Evolutionary conservation across 23 tunicate genomes (phyloP), one percentile per base, ranked within the genome.

Genomic region (Trididemnum miniatum): DNA sequence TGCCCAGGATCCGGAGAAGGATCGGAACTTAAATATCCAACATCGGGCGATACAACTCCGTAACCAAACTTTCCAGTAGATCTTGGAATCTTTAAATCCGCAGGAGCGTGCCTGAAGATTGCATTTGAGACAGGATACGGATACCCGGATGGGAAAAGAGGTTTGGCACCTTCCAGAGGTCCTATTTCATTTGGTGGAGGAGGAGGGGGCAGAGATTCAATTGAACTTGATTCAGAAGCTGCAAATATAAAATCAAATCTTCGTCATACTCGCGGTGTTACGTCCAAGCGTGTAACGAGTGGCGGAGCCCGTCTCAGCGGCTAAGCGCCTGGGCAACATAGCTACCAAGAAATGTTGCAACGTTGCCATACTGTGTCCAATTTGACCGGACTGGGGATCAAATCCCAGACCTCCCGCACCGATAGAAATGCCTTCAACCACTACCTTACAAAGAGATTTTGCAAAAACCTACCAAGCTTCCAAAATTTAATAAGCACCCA

Each of bases 141-240:
- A 34, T 69, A 31, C 63, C 64, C 39, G 67, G 73, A 57, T 20
- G 25, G 7, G 28, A 3, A 65, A 23, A 1, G 67, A 20, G 29
- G 50, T n/a, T 38, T 37, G 28, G 59, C 12, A 24, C 38, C 9
- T 9, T 40, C 31, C 20, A 9, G 59, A 12, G 37, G 22, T 4
- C 22, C 22, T 7, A 18, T n/a, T 12, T 40, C 79, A 20, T 60
- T 35, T 18, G 97, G 90, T 7, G 90, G 90, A 0, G 97, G 97
- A 0, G 86, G 96, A 23, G 90, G 87, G 22, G 97, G 97, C 36
- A 91, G 81, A 22, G 97, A 91, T 31, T 91, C 97, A 18, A 91
- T 57, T 69, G 97, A 91, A 39, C 97, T 91, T 26, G 97, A 91
- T 31, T 91, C 90, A 27, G 97, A 85, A 29, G 87, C 97, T 91